These are phyloP conservation scores for Avahi laniger DNA, from an alignment of 2,797 vertebrate species.

Conservation along the genomic window DNA sequence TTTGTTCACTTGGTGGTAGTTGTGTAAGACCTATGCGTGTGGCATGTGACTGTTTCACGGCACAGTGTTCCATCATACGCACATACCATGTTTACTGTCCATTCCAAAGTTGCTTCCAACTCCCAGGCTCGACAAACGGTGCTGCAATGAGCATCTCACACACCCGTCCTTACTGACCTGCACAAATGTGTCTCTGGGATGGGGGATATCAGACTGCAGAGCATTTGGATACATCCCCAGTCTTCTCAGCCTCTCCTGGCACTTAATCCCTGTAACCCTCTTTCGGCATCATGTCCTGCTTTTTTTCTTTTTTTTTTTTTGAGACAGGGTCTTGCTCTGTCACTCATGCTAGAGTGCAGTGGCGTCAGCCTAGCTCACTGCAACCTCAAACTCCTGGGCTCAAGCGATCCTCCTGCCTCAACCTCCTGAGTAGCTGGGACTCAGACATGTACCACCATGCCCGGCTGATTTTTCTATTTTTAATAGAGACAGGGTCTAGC, in stretches of 20 bases:
- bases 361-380: not conserved
- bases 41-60: not conserved
- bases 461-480: too few species aligned
- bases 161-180: too few species aligned
- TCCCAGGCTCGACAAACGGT: not conserved
- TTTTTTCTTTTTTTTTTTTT: not conserved
- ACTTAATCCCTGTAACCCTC: too few species aligned
- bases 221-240: rapidly evolving
- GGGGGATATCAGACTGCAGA: not conserved
- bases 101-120: not conserved
- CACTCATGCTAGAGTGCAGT: not conserved
- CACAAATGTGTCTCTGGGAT: not conserved
- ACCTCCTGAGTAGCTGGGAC: too few species aligned
- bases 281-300: not conserved
- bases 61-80: rapidly evolving
- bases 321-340: not conserved
- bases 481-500: too few species aligned
- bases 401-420: not conserved
- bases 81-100: rapidly evolving
- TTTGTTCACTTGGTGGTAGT: not conserved
- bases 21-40: not conserved
- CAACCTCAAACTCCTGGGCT: not conserved
- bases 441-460: too few species aligned
- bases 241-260: not conserved
- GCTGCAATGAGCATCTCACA: not conserved